Conservation (phyloP, 2,797 vertebrate species). For the Danio albolineatus region DNA sequence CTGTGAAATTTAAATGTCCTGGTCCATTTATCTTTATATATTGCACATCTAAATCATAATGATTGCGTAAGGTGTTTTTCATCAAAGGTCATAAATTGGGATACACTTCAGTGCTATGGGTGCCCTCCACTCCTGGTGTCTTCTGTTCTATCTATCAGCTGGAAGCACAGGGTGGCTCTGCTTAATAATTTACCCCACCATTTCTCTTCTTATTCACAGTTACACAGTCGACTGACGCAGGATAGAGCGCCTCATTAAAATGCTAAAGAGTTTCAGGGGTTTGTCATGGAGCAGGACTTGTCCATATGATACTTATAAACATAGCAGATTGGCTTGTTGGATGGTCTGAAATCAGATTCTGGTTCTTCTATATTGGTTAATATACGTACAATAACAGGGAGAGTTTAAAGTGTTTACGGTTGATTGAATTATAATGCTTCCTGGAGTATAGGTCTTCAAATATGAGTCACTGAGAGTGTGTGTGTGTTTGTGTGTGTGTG, state of each 20-base stretch:
- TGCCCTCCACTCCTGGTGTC: slow-evolving; percentile 27
- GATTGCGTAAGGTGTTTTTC: slow-evolving; percentile 41
- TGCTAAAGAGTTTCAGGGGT: slow-evolving; percentile 53
- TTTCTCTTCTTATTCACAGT: slow-evolving; percentile 51
- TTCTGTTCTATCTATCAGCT: slow-evolving; percentile 54
- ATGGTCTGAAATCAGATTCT: slow-evolving; percentile 17
- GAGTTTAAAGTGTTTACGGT: background rate
- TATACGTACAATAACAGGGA: background rate
- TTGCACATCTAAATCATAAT: slow-evolving; percentile 19
- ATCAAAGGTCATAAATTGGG: slow-evolving; percentile 43
- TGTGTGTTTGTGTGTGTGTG: background rate
- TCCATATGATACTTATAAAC: background rate
- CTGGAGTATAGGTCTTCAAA: background rate
- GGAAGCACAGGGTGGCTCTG: slow-evolving; percentile 35
- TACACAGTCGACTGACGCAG: slow-evolving; percentile 66
- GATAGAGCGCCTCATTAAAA: slow-evolving; percentile 73
- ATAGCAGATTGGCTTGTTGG: background rate
- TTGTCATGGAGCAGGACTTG: slow-evolving; percentile 42
- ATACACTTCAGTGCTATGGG: slow-evolving; percentile 5
- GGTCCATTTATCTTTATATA: slow-evolving; percentile 2
- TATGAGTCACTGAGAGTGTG: background rate
- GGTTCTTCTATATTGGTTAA: background rate
- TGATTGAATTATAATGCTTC: background rate
- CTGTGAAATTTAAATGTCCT: background rate
- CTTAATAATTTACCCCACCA: slow-evolving; percentile 50